Conservation (phyloP, 2,113 vertebrate species). For the Notothenia rossii region DNA sequence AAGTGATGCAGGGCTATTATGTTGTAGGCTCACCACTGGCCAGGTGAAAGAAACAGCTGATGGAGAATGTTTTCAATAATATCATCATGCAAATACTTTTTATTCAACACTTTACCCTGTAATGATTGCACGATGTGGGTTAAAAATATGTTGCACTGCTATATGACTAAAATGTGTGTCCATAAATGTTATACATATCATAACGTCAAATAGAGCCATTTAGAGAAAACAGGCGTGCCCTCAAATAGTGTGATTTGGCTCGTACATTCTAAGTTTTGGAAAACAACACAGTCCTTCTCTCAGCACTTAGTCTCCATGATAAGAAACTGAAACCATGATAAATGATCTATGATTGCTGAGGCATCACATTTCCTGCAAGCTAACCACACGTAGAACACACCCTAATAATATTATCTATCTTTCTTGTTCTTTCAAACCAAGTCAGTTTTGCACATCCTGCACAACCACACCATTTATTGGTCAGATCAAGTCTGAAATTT, state of each 20-base stretch:
- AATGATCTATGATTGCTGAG: slow-evolving; percentile 22
- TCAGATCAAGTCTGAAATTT: too few relatives aligned
- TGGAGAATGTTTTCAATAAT: background rate
- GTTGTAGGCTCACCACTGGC: slow-evolving; percentile 6
- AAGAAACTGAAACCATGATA: slow-evolving; percentile 13
- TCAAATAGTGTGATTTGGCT: background rate
- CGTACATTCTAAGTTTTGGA: background rate
- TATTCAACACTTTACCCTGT: background rate
- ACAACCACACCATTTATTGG: background rate
- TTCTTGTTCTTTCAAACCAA: background rate
- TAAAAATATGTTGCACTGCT: background rate
- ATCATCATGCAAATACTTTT: background rate
- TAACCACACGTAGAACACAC: background rate
- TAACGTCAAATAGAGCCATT: background rate
- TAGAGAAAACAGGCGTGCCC: background rate
- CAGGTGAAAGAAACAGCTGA: background rate
- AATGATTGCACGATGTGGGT: background rate
- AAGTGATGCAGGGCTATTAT: background rate
- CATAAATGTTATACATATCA: background rate
- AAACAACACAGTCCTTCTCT: background rate
- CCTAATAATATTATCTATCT: background rate
- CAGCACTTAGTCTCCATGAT: background rate
- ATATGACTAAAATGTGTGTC: background rate
- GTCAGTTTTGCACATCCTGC: background rate
- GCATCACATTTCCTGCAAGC: slow-evolving; percentile 2